Base-by-base conservation (phyloP, 2,113 vertebrate species). In the Scytalopus superciliaris region DNA sequence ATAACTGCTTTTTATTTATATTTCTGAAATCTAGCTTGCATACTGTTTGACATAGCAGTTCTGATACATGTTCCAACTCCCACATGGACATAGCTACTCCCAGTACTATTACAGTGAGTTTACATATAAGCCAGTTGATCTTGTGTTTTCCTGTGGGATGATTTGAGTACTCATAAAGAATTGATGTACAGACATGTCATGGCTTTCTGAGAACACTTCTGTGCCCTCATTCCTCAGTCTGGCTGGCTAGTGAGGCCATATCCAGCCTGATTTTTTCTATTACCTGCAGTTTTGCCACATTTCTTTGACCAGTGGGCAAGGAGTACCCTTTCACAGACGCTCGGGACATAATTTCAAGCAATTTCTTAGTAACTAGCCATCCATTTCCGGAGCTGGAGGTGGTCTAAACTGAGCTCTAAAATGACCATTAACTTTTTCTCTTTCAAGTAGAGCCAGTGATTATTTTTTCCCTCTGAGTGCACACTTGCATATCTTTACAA, bases 371-470 rank as follows among this genome's bases (percentile, higher is more conserved):
- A 94, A 73, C 57, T 33, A 88, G 56, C 40, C 72, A 72, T 35
- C 37, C 0, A 1, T 59, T 94, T 94, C 81, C 4, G 0, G 72
- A 92, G 79, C 76, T 91, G 45, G 76, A 85, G 57, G 53, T 91
- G 66, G 66, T 39, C 88, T 93, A 79, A 89, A 84, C 63, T 57
- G 74, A 91, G 66, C 45, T 90, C 44, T 60, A 84, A 42, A 94
- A 60, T 64, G 60, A 79, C 70, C 89, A 94, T 83, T 97, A 96
- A 93, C 74, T 80, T 95, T 4, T 72, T 90, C 89, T 82, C 90
- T 95, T 97, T 96, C 84, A 97, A 95, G 80, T 33, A 78, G 70
- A 93, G 93, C 83, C 96, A 94, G 87, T 62, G 84, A 85, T 75
- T 85, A 93, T 91, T 96, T 96, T 94, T 95, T 88, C 90, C 97